A percentile compares a stretch with the other conserved stretches of the same genome.
These are phyloP conservation scores for Noturus placidus DNA, from an alignment of 2,113 vertebrate species.

Conservation along the genomic window DNA sequence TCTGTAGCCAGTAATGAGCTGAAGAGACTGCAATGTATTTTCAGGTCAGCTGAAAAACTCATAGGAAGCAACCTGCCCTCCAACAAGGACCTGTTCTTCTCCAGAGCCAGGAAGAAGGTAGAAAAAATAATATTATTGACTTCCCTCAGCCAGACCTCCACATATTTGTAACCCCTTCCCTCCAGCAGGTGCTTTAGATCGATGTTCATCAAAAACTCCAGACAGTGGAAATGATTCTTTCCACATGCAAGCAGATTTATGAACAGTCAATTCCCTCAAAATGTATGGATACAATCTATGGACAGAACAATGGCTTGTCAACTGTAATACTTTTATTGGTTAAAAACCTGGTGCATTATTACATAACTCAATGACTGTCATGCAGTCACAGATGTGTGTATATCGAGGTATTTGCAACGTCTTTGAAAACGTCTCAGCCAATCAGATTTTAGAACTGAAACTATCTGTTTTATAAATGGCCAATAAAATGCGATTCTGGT, in stretches of 20 bases:
- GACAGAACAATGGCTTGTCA: background rate
- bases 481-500: too few species aligned
- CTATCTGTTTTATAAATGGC: too few species aligned
- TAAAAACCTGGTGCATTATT: background rate
- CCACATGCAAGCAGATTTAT: background rate
- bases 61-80: background rate
- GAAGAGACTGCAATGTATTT: slow-evolving; percentile 1
- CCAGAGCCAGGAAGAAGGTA: background rate
- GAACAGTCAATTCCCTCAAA: background rate
- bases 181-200: background rate
- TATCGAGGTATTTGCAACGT: too few species aligned
- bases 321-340: background rate
- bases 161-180: background rate
- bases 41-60: background rate
- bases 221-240: background rate
- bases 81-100: background rate
- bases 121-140: background rate
- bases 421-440: too few species aligned
- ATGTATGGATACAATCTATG: background rate
- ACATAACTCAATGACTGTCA: background rate
- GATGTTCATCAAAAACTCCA: background rate
- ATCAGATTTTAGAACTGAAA: too few species aligned
- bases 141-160: background rate
- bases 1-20: slow-evolving; percentile 2
- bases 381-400: background rate